Evolutionary conservation across 2,797 vertebrate species (phyloP).

Genomic region (Ptychadena robeensis): DNA sequence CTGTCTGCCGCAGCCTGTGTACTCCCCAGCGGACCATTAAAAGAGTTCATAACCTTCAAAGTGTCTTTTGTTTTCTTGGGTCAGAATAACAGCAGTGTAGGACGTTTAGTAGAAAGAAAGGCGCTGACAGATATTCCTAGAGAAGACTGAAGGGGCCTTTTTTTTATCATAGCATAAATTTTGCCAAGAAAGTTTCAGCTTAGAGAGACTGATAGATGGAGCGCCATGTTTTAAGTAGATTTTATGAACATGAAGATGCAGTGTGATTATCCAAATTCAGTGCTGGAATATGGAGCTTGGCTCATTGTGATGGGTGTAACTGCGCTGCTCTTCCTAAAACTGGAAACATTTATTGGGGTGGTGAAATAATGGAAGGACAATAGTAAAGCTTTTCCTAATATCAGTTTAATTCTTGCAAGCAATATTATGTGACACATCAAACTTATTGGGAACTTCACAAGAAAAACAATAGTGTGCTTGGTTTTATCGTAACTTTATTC

Average conservation of each 20-base stretch:
- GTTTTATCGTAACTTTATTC: too few relatives aligned
- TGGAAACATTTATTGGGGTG: neutral
- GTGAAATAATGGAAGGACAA: constrained; percentile 6
- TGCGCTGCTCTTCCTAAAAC: neutral
- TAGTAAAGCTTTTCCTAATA: neutral
- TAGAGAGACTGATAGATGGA: constrained; percentile 25
- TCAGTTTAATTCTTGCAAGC: too few relatives aligned
- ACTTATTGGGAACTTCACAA: too few relatives aligned
- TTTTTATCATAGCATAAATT: neutral
- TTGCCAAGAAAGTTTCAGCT: constrained; percentile 10
- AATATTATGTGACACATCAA: too few relatives aligned
- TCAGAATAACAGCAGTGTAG: constrained; percentile 8
- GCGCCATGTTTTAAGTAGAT: constrained; percentile 2
- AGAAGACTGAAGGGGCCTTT: neutral
- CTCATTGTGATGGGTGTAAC: constrained; percentile 2
- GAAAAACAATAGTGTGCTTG: too few relatives aligned
- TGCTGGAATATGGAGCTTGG: neutral
- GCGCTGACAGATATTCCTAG: neutral
- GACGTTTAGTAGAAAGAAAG: neutral
- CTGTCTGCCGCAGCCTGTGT: constrained; percentile 2
- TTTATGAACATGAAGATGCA: constrained; percentile 30
- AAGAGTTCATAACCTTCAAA: constrained; percentile 32
- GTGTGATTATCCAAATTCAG: constrained; percentile 43
- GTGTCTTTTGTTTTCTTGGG: constrained; percentile 16
- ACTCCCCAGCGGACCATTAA: constrained; percentile 15